Evolutionary conservation across 2,113 vertebrate genomes (phyloP), one percentile per base, ranked within the genome.

Genomic region (Melozone crissalis): DNA sequence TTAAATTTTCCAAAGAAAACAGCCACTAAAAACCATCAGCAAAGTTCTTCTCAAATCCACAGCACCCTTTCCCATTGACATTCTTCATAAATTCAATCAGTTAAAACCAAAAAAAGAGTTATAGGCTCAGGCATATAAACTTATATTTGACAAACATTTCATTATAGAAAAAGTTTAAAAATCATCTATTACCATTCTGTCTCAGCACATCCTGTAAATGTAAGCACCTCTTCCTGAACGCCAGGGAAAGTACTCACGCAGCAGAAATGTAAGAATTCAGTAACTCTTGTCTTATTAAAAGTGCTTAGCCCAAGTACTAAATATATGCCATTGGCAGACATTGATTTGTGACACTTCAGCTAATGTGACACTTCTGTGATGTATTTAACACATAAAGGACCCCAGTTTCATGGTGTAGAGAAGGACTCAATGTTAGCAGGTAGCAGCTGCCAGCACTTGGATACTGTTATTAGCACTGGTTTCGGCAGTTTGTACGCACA

Each of bases 261-360:
- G 80, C 83, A 92, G 88, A 96, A 96, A 92, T 82, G 15, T 21
- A 89, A 92, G 73, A 76, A 94, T 93, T 86, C 82, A 72, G 6
- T 88, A 77, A 87, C 58, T 92, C 88, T 84, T 88, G 61, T 92
- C 82, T 95, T 83, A 85, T 83, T 83, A 43, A 47, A 93, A 90
- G 57, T 55, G 72, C 89, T 94, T 93, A 91, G 37, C 27, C 63
- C 55, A 39, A 62, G 73, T 75, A 75, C 72, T 88, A 94, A 93
- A 90, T 46, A 87, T 47, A 79, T 44, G 35, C 61, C 41, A 84
- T 8, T 57, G 57, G 41, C 66, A 93, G 54, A 39, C 93, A 88
- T 23, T 88, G 92, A 90, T 94, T 86, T 66, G 65, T n/a, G 84
- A 46, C 35, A 66, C 46, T 84, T 82, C 33, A 63, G 37, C 91